phyloP scores from a whole-genome alignment of 2,113 vertebrate species.

The Scytalopus superciliaris region DNA sequence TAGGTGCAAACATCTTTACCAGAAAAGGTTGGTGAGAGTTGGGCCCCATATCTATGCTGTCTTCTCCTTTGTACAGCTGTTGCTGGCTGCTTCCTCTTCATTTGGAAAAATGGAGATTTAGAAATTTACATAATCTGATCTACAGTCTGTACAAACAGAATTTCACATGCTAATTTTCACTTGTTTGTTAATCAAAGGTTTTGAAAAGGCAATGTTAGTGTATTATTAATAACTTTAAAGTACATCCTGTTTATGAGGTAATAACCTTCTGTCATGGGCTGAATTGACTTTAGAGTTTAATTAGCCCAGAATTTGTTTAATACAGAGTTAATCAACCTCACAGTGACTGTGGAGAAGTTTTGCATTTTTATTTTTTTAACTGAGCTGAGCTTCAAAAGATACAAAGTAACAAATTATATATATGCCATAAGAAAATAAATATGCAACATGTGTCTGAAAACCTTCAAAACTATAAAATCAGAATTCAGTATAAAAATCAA shows the following conservation, averaged over 20 bases:
- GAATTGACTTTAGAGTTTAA: slow-evolving; percentile 61
- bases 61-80: slow-evolving; percentile 36
- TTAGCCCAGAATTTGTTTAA: slow-evolving; percentile 54
- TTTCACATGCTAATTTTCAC: slow-evolving; percentile 59
- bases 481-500: background rate
- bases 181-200: slow-evolving; percentile 66
- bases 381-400: background rate
- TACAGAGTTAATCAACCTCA: slow-evolving; percentile 41
- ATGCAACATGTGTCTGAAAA: background rate
- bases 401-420: background rate
- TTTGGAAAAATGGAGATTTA: slow-evolving; percentile 44
- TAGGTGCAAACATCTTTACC: background rate
- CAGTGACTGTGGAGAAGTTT: background rate
- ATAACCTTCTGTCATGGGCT: slow-evolving; percentile 54
- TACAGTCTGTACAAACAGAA: slow-evolving; percentile 57
- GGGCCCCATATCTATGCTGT: background rate
- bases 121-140: slow-evolving; percentile 60
- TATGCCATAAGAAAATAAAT: background rate
- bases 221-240: slow-evolving; percentile 66
- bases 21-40: background rate
- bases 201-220: slow-evolving; percentile 60
- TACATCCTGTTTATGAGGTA: slow-evolving; percentile 68
- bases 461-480: background rate
- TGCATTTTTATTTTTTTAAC: background rate
- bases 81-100: slow-evolving; percentile 15